These are phyloP conservation scores for Paracentrotus lividus DNA, from an alignment of 53 echinoderm and acorn worm species.

Conservation along the genomic window DNA sequence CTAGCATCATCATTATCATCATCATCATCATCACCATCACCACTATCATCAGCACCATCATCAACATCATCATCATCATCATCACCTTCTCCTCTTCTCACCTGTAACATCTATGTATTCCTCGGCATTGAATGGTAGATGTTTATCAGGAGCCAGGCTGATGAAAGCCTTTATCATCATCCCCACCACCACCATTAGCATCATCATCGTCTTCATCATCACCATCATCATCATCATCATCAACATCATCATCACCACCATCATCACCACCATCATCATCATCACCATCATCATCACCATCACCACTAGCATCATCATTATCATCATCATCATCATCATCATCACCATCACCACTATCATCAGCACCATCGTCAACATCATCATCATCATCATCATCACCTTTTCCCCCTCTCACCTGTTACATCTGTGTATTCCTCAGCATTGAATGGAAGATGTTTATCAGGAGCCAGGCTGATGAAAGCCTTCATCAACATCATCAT, in stretches of 20 bases:
- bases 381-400: not conserved
- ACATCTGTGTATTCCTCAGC: constrained; percentile 75
- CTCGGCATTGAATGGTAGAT: constrained; percentile 73
- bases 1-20: not conserved
- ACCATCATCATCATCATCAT: not conserved
- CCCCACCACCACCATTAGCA: not conserved
- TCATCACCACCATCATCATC: not conserved
- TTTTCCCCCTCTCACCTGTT: constrained; percentile 19
- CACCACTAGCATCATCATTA: not conserved
- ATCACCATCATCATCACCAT: not conserved
- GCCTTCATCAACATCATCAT: not conserved
- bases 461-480: constrained; percentile 74
- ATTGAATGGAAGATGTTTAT: constrained; percentile 70
- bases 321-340: not conserved
- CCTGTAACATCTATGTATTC: constrained; percentile 75
- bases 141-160: constrained; percentile 69
- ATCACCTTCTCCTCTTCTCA: not conserved
- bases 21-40: not conserved
- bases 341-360: not conserved
- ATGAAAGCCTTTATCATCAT: not conserved
- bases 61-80: not conserved
- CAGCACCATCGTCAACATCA: constrained; percentile 14
- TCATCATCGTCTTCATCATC: not conserved
- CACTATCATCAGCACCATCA: not conserved
- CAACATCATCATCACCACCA: not conserved